A percentile compares a stretch with the other conserved stretches of the same genome.
Conservation (phyloP, 2,888 invertebrate species). For the Crioceris asparagi region DNA sequence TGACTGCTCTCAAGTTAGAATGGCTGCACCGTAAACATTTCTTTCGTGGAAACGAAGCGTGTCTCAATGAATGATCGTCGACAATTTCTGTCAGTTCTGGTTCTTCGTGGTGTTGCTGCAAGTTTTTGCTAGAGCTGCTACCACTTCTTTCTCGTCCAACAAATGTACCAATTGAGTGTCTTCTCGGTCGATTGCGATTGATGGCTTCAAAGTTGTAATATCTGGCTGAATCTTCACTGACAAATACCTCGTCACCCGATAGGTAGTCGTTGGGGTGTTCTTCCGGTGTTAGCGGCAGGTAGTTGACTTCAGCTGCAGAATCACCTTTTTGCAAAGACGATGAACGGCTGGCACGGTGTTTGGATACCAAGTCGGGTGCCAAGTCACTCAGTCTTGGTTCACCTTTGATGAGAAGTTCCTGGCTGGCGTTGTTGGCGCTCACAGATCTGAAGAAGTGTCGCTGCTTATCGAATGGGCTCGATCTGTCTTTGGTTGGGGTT, state of each 20-base stretch:
- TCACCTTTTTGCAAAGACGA: constrained; percentile 25
- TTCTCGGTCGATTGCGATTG: constrained; percentile 37
- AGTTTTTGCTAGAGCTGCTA: constrained; percentile 30
- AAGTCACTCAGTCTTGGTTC: constrained; percentile 62
- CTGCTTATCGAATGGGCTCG: too few relatives aligned
- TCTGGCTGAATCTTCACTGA: constrained; percentile 41
- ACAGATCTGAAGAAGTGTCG: constrained; percentile 43
- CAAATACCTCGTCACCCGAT: constrained; percentile 46
- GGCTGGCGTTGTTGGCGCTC: constrained; percentile 51
- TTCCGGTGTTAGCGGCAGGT: constrained; percentile 29
- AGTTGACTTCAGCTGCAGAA: constrained; percentile 26
- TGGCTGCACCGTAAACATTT: constrained; percentile 32
- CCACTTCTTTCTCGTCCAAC: constrained; percentile 38
- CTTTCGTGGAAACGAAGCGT: constrained; percentile 36
- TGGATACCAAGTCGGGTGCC: constrained; percentile 43
- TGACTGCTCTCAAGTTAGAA: constrained; percentile 34
- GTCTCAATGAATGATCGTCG: constrained; percentile 35
- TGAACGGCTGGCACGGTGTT: constrained; percentile 27
- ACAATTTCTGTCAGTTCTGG: constrained; percentile 24
- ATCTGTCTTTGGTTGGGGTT: too few relatives aligned
- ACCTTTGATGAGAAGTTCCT: constrained; percentile 50
- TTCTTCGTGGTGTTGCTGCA: constrained; percentile 32
- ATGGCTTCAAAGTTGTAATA: constrained; percentile 43
- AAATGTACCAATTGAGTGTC: constrained; percentile 61
- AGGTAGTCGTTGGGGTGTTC: constrained; percentile 29